These are phyloP conservation scores for Conchocele bisecta DNA, from an alignment of 2,888 invertebrate genomes.

Conservation along the genomic window DNA sequence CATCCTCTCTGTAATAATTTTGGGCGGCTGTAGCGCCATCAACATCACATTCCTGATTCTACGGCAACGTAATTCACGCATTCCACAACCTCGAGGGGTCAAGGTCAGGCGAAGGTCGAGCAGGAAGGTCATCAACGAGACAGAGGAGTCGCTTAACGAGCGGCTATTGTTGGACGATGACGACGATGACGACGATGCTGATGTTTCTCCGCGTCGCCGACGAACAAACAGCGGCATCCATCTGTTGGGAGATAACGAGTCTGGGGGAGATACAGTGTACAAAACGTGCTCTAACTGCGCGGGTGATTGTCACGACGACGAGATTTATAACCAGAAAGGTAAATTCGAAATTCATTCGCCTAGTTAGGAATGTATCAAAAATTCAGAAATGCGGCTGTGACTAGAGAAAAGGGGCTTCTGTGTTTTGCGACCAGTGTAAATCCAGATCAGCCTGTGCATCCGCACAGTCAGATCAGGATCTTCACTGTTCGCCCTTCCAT, in stretches of 20 bases:
- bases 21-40: constrained; percentile 85
- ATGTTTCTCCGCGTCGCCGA: background rate
- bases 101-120: constrained; percentile 16
- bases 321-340: too few species aligned
- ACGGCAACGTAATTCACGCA: constrained; percentile 88
- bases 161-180: constrained; percentile 1
- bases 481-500: too few species aligned
- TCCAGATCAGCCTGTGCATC: too few species aligned
- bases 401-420: too few species aligned
- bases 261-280: constrained; percentile 23
- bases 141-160: background rate
- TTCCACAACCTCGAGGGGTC: background rate
- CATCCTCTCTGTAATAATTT: constrained; percentile 67
- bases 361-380: too few species aligned
- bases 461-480: too few species aligned
- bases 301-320: constrained; percentile 45
- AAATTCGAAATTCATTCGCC: too few species aligned
- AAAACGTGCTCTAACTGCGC: constrained; percentile 30
- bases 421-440: too few species aligned
- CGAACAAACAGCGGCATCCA: constrained; percentile 13
- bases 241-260: constrained; percentile 33
- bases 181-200: constrained; percentile 14
- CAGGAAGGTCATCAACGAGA: background rate
- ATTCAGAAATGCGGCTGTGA: too few species aligned
- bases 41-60: constrained; percentile 92